Evolutionary conservation across 2,797 vertebrate species (phyloP).

Genomic region (Xiphophorus birchmanni): DNA sequence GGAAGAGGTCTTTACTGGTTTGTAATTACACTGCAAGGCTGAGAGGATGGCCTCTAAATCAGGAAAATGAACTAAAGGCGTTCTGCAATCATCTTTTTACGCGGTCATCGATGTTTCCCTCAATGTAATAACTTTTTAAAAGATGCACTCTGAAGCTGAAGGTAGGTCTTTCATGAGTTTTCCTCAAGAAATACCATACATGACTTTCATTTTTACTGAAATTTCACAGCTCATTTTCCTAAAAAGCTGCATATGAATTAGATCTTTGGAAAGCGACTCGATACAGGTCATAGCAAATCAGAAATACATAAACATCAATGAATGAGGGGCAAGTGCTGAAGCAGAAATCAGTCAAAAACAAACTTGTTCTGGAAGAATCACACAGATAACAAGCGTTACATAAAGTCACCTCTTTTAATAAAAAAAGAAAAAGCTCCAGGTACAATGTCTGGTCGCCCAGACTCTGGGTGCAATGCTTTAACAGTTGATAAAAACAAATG

Average conservation of each 20-base stretch:
- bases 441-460: conserved; percentile 90
- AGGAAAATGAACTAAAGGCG: conserved; percentile 11
- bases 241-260: too few relatives aligned
- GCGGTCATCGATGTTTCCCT: not conserved
- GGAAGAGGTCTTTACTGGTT: conserved; percentile 20
- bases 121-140: not conserved
- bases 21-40: conserved; percentile 28
- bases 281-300: too few relatives aligned
- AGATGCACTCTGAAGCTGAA: not conserved
- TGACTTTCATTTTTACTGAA: too few relatives aligned
- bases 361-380: not conserved
- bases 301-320: too few relatives aligned
- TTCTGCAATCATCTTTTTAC: conserved; percentile 4
- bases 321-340: not conserved
- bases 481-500: conserved; percentile 18
- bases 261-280: too few relatives aligned
- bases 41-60: conserved; percentile 5
- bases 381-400: not conserved
- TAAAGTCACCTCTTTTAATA: not conserved
- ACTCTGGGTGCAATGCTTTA: conserved; percentile 95
- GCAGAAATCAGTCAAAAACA: not conserved
- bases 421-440: conserved; percentile 86
- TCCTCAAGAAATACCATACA: not conserved
- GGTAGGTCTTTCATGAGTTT: not conserved
- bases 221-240: too few relatives aligned